Percentiles rank a stretch among this genome's conserved stretches.
Conservation (phyloP, 2,113 vertebrate species). For the Cebus imitator region DNA sequence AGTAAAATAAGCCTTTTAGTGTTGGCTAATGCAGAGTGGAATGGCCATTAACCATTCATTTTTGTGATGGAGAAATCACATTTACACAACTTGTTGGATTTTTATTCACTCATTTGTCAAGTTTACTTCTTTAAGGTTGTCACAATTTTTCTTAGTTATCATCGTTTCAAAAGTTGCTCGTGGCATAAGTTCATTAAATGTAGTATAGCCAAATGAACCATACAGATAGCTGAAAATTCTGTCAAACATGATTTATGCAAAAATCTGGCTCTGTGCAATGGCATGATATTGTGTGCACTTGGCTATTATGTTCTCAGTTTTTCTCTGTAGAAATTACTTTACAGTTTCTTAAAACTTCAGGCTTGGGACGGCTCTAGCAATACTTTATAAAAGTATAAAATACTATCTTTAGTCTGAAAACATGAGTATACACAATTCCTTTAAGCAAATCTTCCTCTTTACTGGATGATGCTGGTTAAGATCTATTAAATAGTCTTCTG, state of each 20-base stretch:
- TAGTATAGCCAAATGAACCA: slow-evolving; percentile 42
- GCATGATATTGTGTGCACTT: background rate
- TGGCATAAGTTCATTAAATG: slow-evolving; percentile 59
- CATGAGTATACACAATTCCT: background rate
- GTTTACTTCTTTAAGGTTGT: slow-evolving; percentile 55
- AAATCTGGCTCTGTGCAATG: background rate
- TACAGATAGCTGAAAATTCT: background rate
- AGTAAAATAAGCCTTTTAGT: slow-evolving; percentile 65
- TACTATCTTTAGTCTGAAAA: background rate
- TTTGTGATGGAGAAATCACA: slow-evolving; percentile 39
- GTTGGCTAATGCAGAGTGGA: slow-evolving; percentile 45
- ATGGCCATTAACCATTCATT: slow-evolving; percentile 56
- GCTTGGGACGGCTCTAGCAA: background rate
- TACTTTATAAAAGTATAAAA: background rate
- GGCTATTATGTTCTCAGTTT: background rate
- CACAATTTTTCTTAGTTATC: slow-evolving; percentile 51
- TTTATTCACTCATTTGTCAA: slow-evolving; percentile 70
- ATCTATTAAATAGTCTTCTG: background rate
- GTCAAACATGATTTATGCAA: slow-evolving; percentile 30
- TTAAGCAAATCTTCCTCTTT: background rate
- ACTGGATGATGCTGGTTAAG: background rate
- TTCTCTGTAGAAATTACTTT: background rate
- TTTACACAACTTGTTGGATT: slow-evolving; percentile 63
- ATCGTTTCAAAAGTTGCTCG: slow-evolving; percentile 59
- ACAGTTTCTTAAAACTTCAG: background rate